These are phyloP conservation scores for Sebastes melanostomus DNA, from an alignment of 2,797 vertebrate genomes.

Conservation along the genomic window DNA sequence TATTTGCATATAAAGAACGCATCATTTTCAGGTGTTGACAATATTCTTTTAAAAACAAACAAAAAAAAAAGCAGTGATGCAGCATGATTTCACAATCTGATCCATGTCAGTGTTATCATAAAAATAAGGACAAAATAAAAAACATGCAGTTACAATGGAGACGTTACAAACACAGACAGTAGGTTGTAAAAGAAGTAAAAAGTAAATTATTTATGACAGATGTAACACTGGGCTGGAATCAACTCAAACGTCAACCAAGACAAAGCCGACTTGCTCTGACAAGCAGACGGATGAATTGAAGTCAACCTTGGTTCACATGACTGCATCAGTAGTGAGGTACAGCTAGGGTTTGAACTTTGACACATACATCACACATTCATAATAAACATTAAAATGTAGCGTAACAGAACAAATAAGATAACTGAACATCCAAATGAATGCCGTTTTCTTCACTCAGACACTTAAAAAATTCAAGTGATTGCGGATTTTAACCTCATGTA, in stretches of 20 bases:
- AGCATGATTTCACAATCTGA: not conserved
- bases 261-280: too few species aligned
- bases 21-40: not conserved
- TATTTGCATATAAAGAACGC: constrained; percentile 4
- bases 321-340: constrained; percentile 17
- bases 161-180: not conserved
- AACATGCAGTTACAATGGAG: not conserved
- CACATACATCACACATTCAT: constrained; percentile 5
- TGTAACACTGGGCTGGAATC: not conserved
- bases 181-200: not conserved
- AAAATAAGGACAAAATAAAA: not conserved
- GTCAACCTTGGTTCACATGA: constrained; percentile 1
- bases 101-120: not conserved
- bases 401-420: not conserved
- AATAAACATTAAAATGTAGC: not conserved
- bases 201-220: not conserved
- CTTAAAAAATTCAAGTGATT: not conserved
- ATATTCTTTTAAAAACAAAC: not conserved
- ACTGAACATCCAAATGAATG: not conserved
- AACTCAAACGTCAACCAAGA: not conserved
- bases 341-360: not conserved
- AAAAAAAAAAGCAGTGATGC: not conserved
- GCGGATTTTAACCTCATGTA: not conserved
- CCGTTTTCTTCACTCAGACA: not conserved
- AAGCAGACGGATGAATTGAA: not conserved